Base-by-base conservation (phyloP, 1,140 invertebrate genomes). In the Anoplolepis gracilipes region DNA sequence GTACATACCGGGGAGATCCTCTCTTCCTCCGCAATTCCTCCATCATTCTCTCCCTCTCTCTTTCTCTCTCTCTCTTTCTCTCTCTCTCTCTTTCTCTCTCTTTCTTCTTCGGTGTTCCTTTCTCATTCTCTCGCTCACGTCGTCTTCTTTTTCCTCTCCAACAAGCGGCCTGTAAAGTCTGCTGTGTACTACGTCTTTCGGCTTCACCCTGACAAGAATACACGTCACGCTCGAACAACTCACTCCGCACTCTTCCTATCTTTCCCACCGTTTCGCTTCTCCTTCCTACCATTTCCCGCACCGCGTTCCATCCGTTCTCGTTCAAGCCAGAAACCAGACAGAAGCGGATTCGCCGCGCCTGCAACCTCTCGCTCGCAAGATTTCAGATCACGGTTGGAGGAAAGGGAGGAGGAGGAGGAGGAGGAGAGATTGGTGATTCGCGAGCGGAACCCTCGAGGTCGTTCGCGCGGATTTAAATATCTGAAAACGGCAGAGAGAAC, bases 161-260 rank as follows among this genome's bases (percentile, higher is more conserved):
- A n/a, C 22, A 42, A 67, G 84, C 85, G 73, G 73, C 76, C 59
- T 61, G 70, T 77, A 75, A 85, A 88, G 81, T 87, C 82, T 90
- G 59, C 65, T 64, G 86, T 81, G 70, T 77, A 64, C 72, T 87
- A 85, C 85, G 88, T 88, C 87, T 88, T 78, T 90, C 79, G 79
- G 70, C 72, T 69, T 90, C 86, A 53, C 79, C 64, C 90, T 87
- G 90, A 91, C 91, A 86, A 92, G 91, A 92, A 90, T 92, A 92
- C 91, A 88, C 89, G 90, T 93, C 88, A 92, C 92, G 92, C 92
- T 90, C 84, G 90, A 92, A 92, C 89, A 91, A 92, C 88, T 91
- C 78, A 67, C 75, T 85, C 76, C 78, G 77, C 77, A 46, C 73
- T 85, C 61, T 67, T 73, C 85, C 30, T 55, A 70, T 42, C 42